Evolutionary conservation across 2,888 invertebrate genomes (phyloP).

Genomic region (Hypolimnas misippus): DNA sequence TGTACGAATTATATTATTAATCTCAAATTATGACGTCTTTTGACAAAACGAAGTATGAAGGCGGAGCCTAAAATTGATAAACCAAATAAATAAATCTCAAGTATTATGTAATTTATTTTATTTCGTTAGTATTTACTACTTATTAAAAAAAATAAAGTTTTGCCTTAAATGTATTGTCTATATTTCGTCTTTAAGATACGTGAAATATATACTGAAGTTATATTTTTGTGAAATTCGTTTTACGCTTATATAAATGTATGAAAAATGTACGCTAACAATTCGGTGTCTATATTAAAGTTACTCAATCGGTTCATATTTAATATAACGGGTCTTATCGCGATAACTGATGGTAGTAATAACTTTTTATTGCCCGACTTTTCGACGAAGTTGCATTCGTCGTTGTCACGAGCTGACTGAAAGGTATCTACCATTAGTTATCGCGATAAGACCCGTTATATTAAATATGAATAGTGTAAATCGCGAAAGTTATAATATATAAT

Average conservation of each 20-base stretch:
- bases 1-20: background rate
- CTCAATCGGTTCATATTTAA: too few species aligned
- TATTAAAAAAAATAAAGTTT: background rate
- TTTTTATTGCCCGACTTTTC: too few species aligned
- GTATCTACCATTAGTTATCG: too few species aligned
- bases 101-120: constrained; percentile 10
- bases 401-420: too few species aligned
- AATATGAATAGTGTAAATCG: too few species aligned
- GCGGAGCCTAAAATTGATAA: background rate
- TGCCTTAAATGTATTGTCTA: constrained; percentile 11
- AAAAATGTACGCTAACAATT: background rate
- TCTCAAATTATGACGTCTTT: background rate
- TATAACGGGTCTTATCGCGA: too few species aligned
- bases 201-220: constrained; percentile 13
- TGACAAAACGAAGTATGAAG: background rate
- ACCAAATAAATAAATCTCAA: constrained; percentile 11
- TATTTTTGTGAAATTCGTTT: constrained; percentile 24
- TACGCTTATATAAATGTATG: constrained; percentile 10
- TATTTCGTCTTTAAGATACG: constrained; percentile 7
- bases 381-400: too few species aligned
- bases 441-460: too few species aligned
- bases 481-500: too few species aligned
- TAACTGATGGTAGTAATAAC: too few species aligned
- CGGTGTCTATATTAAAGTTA: constrained; percentile 6
- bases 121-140: constrained; percentile 3